These are phyloP conservation scores for Diorhabda sublineata DNA, from an alignment of 1,140 invertebrate genomes.

Conservation along the genomic window DNA sequence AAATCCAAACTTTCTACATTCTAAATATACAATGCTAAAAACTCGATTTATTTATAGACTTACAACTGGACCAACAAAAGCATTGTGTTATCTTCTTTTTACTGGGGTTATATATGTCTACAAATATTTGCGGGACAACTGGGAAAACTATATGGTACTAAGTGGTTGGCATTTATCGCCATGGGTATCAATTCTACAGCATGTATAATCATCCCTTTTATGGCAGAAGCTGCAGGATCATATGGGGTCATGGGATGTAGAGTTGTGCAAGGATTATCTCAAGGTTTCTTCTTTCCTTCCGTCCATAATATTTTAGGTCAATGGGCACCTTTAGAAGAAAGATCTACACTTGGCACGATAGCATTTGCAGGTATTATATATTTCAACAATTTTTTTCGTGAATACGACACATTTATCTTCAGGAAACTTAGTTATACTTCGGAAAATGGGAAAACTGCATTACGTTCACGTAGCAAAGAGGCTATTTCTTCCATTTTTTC, in stretches of 20 bases:
- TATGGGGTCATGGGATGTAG: slow-evolving; percentile 33
- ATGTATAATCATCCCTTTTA: slow-evolving; percentile 45
- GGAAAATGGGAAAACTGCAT: no score
- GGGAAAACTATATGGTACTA: slow-evolving; percentile 60
- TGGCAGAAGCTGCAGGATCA: slow-evolving; percentile 27
- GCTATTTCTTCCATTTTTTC: no score
- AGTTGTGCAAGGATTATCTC: slow-evolving; percentile 33
- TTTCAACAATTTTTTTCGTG: no score
- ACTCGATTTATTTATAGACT: slow-evolving; percentile 27
- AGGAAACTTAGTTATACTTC: no score
- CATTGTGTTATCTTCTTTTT: slow-evolving; percentile 63
- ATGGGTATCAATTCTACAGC: slow-evolving; percentile 53
- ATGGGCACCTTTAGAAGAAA: slow-evolving; percentile 33
- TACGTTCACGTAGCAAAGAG: no score
- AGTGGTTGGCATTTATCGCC: slow-evolving; percentile 58
- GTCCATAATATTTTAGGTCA: slow-evolving; percentile 33
- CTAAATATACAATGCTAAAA: neutral
- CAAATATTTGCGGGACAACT: slow-evolving; percentile 65
- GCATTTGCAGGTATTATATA: slow-evolving; percentile 26
- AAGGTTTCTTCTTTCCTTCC: slow-evolving; percentile 37
- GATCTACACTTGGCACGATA: slow-evolving; percentile 29
- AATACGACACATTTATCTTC: no score
- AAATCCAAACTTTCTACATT: neutral
- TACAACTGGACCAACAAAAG: slow-evolving; percentile 51
- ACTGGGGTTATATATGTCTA: slow-evolving; percentile 57